Evolutionary conservation across 2,888 invertebrate genomes (phyloP).

Genomic region (Prosapia bicincta): DNA sequence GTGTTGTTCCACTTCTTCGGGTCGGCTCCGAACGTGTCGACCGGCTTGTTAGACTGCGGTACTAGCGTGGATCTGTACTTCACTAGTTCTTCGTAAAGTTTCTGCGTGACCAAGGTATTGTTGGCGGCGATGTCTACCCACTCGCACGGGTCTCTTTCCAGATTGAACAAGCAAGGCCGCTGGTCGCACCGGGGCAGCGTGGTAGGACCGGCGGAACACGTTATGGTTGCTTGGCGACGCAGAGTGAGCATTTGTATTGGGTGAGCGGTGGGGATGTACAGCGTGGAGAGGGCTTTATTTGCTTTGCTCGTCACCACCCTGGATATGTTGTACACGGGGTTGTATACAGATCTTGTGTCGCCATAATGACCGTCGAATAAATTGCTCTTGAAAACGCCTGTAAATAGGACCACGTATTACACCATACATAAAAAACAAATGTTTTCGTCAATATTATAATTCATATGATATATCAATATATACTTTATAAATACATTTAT

Average conservation of each 20-base stretch:
- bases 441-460: no score
- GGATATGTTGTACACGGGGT: conserved; percentile 47
- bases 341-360: conserved; percentile 42
- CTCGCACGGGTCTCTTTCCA: conserved; percentile 76
- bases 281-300: conserved; percentile 44
- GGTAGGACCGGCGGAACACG: conserved; percentile 41
- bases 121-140: conserved; percentile 57
- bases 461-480: no score
- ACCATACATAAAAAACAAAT: no score
- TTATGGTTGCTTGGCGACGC: conserved; percentile 47
- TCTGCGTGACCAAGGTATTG: conserved; percentile 51
- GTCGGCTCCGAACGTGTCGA: conserved; percentile 57
- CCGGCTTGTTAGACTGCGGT: conserved; percentile 52
- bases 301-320: conserved; percentile 47
- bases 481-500: no score
- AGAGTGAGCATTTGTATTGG: conserved; percentile 43
- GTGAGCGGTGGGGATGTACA: conserved; percentile 42
- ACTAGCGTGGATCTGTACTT: conserved; percentile 53
- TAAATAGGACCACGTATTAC: no score
- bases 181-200: conserved; percentile 54
- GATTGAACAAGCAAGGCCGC: conserved; percentile 65
- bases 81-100: conserved; percentile 51
- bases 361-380: conserved; percentile 49
- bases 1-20: conserved; percentile 67
- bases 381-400: conserved; percentile 42